Percentiles rank a stretch among this genome's conserved stretches.
Evolutionary conservation across 23 tunicate genomes (phyloP).

Genomic region (Halocynthia roretzi): DNA sequence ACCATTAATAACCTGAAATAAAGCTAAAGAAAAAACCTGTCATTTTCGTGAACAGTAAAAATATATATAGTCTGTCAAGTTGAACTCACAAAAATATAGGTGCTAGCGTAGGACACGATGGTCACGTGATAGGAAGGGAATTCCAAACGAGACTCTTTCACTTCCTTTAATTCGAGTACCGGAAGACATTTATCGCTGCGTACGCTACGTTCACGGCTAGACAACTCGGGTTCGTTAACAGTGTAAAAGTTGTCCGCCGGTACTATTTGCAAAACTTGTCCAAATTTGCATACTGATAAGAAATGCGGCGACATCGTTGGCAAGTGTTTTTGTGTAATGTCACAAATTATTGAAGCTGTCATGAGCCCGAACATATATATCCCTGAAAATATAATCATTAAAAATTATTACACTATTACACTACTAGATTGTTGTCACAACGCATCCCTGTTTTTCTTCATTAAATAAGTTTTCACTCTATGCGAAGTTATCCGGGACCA

Average conservation of each 20-base stretch:
- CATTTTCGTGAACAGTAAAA: no score
- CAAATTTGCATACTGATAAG: conserved; percentile 10
- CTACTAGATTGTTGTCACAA: no score
- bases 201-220: background rate
- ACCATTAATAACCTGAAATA: conserved; percentile 2
- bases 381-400: background rate
- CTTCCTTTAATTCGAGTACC: background rate
- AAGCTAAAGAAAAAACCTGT: background rate
- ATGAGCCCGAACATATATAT: conserved; percentile 4
- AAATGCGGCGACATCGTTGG: conserved; percentile 14
- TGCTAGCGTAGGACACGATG: background rate
- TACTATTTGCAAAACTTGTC: background rate
- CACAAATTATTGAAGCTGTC: conserved; percentile 14
- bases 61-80: no score
- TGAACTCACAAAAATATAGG: background rate
- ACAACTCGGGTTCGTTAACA: background rate
- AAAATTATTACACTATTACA: no score
- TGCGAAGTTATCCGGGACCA: no score
- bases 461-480: no score
- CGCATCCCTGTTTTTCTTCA: no score
- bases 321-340: conserved; percentile 1
- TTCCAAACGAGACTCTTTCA: conserved; percentile 12
- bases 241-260: background rate
- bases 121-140: conserved; percentile 16
- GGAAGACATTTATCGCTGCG: conserved; percentile 20